phyloP scores from a whole-genome alignment of 2,888 invertebrate genomes.

The Hybos culiciformis region DNA sequence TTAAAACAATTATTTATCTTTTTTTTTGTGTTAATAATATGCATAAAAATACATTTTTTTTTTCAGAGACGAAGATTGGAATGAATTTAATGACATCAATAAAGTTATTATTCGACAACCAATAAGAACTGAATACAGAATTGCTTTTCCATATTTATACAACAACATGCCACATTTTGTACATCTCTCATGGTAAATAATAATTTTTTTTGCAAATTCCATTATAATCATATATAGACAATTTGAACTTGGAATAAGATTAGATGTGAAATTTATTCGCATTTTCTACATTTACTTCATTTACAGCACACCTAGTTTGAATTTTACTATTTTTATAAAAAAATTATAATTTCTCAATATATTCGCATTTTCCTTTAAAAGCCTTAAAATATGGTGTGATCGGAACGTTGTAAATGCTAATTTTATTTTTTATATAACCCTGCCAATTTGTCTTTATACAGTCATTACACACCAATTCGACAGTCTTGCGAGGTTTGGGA shows the following conservation, averaged over 20 bases:
- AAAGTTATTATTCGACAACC: constrained; percentile 99
- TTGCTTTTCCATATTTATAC: constrained; percentile 97
- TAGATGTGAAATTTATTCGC: constrained; percentile 6
- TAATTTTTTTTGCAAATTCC: background rate
- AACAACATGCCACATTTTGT: constrained; percentile 98
- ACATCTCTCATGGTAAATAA: constrained; percentile 87
- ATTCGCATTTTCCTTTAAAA: too few relatives aligned
- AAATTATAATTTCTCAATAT: too few relatives aligned
- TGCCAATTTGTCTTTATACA: too few relatives aligned
- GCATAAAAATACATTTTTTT: constrained; percentile 17
- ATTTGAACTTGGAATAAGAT: too few relatives aligned
- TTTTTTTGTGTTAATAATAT: background rate
- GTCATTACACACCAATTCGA: too few relatives aligned
- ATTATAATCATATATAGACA: too few relatives aligned
- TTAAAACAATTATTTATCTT: background rate
- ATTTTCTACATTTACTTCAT: constrained; percentile 6
- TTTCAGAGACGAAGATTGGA: constrained; percentile 99
- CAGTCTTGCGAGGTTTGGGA: too few relatives aligned
- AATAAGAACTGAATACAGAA: constrained; percentile 95
- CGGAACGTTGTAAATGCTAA: too few relatives aligned
- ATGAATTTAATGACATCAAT: constrained; percentile 99
- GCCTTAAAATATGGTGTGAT: too few relatives aligned
- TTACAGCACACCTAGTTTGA: too few relatives aligned
- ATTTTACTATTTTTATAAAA: too few relatives aligned
- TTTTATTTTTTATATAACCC: too few relatives aligned